Conservation (phyloP, 2,797 vertebrate species). For the Varecia variegata region DNA sequence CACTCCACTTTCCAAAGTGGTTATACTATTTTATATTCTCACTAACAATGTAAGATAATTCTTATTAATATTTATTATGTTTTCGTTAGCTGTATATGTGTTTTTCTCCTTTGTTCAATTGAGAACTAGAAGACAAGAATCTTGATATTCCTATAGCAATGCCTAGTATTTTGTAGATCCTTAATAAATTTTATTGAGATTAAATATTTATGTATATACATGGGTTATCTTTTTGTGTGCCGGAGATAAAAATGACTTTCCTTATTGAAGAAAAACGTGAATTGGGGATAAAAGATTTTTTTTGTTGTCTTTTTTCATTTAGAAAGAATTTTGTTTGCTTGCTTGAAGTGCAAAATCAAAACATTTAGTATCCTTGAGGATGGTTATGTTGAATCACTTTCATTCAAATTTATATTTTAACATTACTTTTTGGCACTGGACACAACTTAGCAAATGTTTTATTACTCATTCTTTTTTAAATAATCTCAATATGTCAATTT, state of each 20-base stretch:
- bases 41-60: neutral
- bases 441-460: constrained; percentile 17
- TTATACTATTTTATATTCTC: neutral
- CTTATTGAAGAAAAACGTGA: constrained; percentile 1
- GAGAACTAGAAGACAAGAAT: neutral
- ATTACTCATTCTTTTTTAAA: neutral
- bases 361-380: neutral
- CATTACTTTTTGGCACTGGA: neutral
- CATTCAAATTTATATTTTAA: neutral
- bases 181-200: neutral
- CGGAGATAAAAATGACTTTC: neutral
- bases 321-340: constrained; percentile 16
- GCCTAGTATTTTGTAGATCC: neutral
- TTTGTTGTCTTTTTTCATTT: neutral
- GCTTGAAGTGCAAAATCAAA: neutral
- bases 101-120: neutral
- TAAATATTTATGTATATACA: neutral
- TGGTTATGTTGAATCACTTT: neutral
- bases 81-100: neutral
- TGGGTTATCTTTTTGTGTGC: neutral
- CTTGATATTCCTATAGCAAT: neutral
- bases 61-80: neutral
- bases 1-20: neutral
- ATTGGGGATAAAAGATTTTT: neutral
- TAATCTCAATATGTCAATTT: neutral